Base-by-base conservation (phyloP, 2,797 vertebrate species). In the Thripadectes ignobilis region DNA sequence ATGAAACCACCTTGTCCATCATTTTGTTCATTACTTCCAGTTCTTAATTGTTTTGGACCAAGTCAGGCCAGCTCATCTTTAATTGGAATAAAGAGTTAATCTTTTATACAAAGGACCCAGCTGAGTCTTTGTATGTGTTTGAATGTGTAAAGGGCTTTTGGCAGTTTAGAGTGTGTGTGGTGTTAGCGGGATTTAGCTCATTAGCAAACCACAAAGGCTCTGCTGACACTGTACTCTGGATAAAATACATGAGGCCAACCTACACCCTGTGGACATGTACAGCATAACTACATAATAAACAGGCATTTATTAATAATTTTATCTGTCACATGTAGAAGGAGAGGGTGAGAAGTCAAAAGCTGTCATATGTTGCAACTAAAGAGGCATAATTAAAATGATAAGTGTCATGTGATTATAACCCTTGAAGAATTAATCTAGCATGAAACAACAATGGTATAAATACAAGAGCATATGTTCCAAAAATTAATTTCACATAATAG, bases 261-360 rank as follows among this genome's bases (percentile, higher is more conserved):
- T 78, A n/a, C 94, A 97, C 97, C 97, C 97, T 79, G 89, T 97
- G 96, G 97, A 97, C 97, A 97, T 92, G 96, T 96, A 97, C 94
- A 97, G 97, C 96, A 97, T 96, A 97, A 95, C 97, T 97, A 97
- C 97, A 97, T 97, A 97, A 98, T 97, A 97, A 98, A 98, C 97
- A 98, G 97, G 97, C 98, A 97, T 97, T 98, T 98, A 98, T 98
- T 98, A 98, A 98, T 97, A 98, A 98, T 98, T 98, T 98, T 97
- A 95, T 97, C 97, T 97, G 96, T 98, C 97, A 97, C 93, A 96
- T 96, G 92, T 95, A 97, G 97, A 89, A 95, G 92, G 90, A 97
- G 91, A 95, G 96, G 96, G 95, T 97, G 96, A 97, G 97, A 97
- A 98, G 97, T 98, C 97, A 98, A 98, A 97, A 69, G 93, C 97